Base-by-base conservation (phyloP, 2,888 invertebrate species). In the Meiosimyza decipiens region DNA sequence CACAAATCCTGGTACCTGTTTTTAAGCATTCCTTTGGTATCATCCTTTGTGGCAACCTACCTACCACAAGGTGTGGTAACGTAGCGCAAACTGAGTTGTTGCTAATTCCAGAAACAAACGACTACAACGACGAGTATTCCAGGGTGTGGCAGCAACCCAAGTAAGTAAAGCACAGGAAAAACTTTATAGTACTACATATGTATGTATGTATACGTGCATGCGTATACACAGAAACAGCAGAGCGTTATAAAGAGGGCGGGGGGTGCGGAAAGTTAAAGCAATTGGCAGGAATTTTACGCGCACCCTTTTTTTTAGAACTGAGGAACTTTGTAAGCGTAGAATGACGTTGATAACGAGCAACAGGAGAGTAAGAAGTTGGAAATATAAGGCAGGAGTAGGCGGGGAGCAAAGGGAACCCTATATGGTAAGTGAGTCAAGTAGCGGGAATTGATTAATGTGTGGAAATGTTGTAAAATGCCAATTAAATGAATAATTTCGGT, bases 241-340 rank as follows among this genome's bases (percentile, higher is more conserved):
- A 16, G 28, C 47, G 49, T 51, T 12, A 28, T 18, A 6, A 6
- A 64, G 50, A 63, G 57, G 71, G 66, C 15, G 11, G 66, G 15
- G 11, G 66, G 15, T 63, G 63, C 13, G 62, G 47, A 18, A 62
- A 72, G 52, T 59, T 70, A 72, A 68, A 69, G 71, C 71, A 73
- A 74, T 72, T 74, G 73, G 52, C 68, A 68, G 74, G 73, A 74
- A 74, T 75, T 74, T 74, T 71, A 73, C 75, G 74, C 75, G 72
- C 73, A 71, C 72, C 74, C 74, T 69, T 73, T 71, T 55, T 49
- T 49, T 13, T 40, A 18, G 47, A 16, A 6, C 11, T 5, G 40
- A 3, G 50, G 16, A 22, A 28, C 40, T 5, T 13, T 22, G 18
- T 16, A 11, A 15, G 4, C 49, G 52, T 18, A 54, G 51, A 54